Conservation (phyloP, 2,888 invertebrate genomes). For the Eupithecia insigniata region DNA sequence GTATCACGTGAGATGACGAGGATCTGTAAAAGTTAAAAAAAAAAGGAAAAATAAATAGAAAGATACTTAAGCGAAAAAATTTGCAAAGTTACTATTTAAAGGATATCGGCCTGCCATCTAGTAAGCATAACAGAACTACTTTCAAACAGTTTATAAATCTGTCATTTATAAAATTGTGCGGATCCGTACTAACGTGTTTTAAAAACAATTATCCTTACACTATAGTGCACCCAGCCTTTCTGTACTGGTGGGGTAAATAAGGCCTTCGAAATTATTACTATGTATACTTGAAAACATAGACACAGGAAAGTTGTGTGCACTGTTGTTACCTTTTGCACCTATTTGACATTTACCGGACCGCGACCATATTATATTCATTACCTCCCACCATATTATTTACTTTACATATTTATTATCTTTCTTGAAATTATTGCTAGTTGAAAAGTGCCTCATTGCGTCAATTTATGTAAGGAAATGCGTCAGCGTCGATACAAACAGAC, state of each 20-base stretch:
- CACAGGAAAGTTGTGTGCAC: not conserved
- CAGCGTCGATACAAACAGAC: not conserved
- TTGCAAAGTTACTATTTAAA: not conserved
- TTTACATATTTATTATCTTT: not conserved
- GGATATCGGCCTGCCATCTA: not conserved
- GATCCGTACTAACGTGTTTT: not conserved
- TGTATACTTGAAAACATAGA: not conserved
- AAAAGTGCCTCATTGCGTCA: not conserved
- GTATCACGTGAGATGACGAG: not conserved
- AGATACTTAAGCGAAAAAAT: no score
- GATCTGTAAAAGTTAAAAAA: no score
- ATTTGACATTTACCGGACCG: not conserved
- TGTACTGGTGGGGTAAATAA: not conserved
- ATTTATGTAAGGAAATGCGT: not conserved
- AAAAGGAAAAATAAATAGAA: not conserved
- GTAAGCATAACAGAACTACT: not conserved
- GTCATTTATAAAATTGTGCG: not conserved
- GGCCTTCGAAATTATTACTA: not conserved
- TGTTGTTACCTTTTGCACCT: not conserved
- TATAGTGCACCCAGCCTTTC: not conserved
- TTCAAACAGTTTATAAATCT: not conserved
- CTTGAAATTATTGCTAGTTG: not conserved
- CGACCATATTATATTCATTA: not conserved
- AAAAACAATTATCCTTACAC: not conserved
- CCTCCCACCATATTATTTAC: not conserved